A percentile compares a stretch with the other conserved stretches of the same genome.
phyloP scores from a whole-genome alignment of 2,797 vertebrate genomes.

The Prionace glauca region DNA sequence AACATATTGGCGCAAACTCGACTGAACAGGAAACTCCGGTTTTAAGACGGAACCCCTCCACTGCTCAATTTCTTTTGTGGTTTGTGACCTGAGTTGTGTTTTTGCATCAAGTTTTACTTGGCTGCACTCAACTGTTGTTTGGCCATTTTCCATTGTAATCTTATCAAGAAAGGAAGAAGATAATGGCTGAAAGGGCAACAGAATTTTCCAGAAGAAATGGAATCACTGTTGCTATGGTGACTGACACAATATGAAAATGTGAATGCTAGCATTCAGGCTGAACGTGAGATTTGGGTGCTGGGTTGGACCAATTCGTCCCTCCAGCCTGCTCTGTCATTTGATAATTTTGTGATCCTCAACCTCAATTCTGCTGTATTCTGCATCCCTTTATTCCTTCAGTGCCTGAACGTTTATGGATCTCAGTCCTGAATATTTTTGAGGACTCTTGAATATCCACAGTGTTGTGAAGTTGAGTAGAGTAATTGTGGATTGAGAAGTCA shows the following conservation, averaged over 20 bases:
- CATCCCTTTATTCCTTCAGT: background rate
- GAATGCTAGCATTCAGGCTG: too few relatives aligned
- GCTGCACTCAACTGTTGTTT: background rate
- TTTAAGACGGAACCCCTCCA: background rate
- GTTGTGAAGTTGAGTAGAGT: too few relatives aligned
- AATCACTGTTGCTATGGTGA: conserved; percentile 2
- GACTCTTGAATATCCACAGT: background rate
- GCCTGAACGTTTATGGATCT: background rate
- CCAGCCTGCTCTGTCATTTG: background rate
- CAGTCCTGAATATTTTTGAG: background rate
- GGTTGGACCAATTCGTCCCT: background rate
- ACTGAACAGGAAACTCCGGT: conserved; percentile 5
- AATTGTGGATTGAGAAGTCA: too few relatives aligned
- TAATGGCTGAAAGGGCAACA: background rate
- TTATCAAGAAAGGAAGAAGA: conserved; percentile 30
- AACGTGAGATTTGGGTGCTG: background rate
- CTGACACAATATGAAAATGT: background rate
- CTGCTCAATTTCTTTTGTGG: background rate
- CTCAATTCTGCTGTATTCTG: background rate
- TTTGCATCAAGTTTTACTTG: conserved; percentile 10
- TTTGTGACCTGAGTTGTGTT: background rate
- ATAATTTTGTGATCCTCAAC: background rate
- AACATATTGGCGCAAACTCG: background rate
- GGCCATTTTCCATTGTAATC: background rate
- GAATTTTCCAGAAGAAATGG: conserved; percentile 20